These are phyloP conservation scores for Rhagoletis zephyria DNA, from an alignment of 1,140 invertebrate genomes.

Conservation along the genomic window DNA sequence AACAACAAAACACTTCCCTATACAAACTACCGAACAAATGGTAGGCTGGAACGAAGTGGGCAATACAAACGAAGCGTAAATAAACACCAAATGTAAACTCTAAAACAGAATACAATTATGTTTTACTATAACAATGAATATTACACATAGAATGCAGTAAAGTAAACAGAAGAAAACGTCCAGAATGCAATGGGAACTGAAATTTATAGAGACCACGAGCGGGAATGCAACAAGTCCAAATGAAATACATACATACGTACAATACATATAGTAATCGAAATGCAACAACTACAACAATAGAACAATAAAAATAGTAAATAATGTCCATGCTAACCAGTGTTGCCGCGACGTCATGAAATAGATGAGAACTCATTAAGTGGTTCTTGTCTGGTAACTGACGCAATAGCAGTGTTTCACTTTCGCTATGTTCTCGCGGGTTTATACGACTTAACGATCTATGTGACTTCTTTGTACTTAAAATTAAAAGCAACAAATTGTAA, in stretches of 20 bases:
- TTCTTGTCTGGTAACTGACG: neutral
- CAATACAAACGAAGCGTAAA: neutral
- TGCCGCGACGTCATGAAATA: too few relatives aligned
- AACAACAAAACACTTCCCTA: neutral
- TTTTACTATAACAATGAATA: neutral
- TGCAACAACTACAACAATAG: too few relatives aligned
- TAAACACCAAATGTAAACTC: neutral
- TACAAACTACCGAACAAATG: neutral
- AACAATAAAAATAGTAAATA: too few relatives aligned
- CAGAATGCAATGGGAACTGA: neutral
- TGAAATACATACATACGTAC: neutral
- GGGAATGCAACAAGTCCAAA: neutral
- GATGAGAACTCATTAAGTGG: too few relatives aligned
- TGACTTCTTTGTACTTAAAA: neutral
- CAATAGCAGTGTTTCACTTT: neutral
- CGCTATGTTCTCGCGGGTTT: neutral
- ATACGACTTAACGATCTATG: neutral
- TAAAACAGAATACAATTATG: neutral
- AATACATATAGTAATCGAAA: neutral
- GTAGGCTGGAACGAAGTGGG: neutral
- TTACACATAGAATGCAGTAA: neutral
- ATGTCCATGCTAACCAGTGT: too few relatives aligned
- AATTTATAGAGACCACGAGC: neutral
- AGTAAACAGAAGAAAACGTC: neutral
- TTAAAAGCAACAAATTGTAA: constrained; percentile 11